Evolutionary conservation across 2,888 invertebrate species (phyloP).

Genomic region (Ophion obscuratus): DNA sequence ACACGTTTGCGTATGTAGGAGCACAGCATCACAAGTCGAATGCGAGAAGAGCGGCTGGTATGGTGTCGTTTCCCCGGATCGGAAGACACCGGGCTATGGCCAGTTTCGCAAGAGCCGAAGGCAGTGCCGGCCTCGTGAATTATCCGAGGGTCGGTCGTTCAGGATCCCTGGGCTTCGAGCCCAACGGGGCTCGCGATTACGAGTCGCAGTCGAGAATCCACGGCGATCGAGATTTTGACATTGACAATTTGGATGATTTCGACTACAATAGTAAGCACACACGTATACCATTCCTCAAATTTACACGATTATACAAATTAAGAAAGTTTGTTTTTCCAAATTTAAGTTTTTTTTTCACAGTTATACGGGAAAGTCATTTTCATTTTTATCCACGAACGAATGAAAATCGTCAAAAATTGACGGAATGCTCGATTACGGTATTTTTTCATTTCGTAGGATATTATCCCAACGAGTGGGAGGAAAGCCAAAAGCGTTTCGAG

Average conservation of each 20-base stretch:
- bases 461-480: conserved; percentile 36
- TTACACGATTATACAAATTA: not conserved
- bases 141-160: conserved; percentile 77
- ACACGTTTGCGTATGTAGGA: conserved; percentile 65
- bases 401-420: not conserved
- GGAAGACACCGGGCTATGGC: conserved; percentile 75
- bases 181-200: conserved; percentile 31
- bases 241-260: conserved; percentile 44
- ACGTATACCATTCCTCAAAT: not conserved
- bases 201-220: conserved; percentile 43
- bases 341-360: no score
- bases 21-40: conserved; percentile 72
- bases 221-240: conserved; percentile 47
- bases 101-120: conserved; percentile 71
- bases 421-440: not conserved
- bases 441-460: conserved; percentile 5
- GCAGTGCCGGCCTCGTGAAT: conserved; percentile 73
- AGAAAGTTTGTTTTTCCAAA: no score
- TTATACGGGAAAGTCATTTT: no score
- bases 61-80: conserved; percentile 77
- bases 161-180: conserved; percentile 53
- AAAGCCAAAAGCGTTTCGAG: conserved; percentile 49
- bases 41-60: conserved; percentile 74
- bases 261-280: conserved; percentile 40
- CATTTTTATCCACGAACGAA: not conserved